phyloP scores from a whole-genome alignment of 2,797 vertebrate genomes.

The Megalops cyprinoides region DNA sequence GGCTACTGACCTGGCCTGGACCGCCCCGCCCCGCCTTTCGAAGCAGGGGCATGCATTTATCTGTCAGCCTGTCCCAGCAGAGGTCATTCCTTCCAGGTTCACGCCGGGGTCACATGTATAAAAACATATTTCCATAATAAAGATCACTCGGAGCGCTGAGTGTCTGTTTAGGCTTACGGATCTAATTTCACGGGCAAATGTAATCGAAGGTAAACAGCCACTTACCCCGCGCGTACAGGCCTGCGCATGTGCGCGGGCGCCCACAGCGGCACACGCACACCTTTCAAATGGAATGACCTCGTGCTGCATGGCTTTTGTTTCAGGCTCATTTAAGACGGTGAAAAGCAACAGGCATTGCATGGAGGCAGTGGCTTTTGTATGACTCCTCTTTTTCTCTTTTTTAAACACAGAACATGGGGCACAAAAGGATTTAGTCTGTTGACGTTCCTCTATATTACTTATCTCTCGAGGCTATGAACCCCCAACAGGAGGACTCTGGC shows the following conservation, averaged over 20 bases:
- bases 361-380: background rate
- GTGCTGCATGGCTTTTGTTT: background rate
- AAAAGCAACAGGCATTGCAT: background rate
- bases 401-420: constrained; percentile 33
- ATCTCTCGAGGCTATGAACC: background rate
- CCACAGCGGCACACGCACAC: constrained; percentile 27
- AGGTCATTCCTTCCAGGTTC: constrained; percentile 54
- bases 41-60: background rate
- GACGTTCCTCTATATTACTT: background rate
- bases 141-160: constrained; percentile 44
- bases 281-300: constrained; percentile 52
- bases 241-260: constrained; percentile 10
- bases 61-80: constrained; percentile 36
- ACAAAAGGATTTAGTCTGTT: background rate
- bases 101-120: constrained; percentile 49
- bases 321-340: background rate
- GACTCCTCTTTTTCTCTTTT: constrained; percentile 48
- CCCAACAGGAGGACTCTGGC: background rate
- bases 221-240: constrained; percentile 40
- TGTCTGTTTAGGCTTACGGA: constrained; percentile 67
- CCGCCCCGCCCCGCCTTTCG: too few species aligned
- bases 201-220: constrained; percentile 58
- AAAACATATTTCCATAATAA: constrained; percentile 52
- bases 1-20: constrained; percentile 37
- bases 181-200: constrained; percentile 60